Conservation (phyloP, 2,113 vertebrate species). For the Chroicocephalus ridibundus region DNA sequence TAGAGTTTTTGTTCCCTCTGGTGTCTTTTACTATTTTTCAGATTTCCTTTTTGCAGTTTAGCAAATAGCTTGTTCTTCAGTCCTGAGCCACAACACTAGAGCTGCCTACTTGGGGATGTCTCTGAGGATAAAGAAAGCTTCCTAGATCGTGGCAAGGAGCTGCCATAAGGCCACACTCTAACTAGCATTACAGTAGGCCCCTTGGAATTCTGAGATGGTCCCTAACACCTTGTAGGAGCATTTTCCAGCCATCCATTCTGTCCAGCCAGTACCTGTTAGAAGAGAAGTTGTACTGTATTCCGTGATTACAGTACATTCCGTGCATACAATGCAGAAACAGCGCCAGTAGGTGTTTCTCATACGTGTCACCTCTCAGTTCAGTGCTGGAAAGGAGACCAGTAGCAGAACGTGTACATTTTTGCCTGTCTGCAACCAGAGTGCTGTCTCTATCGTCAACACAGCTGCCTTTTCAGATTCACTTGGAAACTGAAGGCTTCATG, state of each 20-base stretch:
- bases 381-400: not conserved
- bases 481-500: not conserved
- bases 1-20: not conserved
- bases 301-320: accelerated
- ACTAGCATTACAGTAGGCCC: not conserved
- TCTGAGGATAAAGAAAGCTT: not conserved
- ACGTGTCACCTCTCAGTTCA: not conserved
- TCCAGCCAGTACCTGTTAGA: not conserved
- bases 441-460: not conserved
- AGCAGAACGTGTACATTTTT: not conserved
- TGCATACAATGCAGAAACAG: not conserved
- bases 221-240: not conserved
- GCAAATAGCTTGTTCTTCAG: not conserved
- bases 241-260: not conserved
- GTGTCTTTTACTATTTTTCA: not conserved
- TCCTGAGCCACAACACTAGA: not conserved
- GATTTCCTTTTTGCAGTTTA: not conserved
- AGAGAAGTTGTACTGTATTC: not conserved
- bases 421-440: not conserved
- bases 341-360: not conserved
- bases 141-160: not conserved
- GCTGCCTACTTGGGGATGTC: not conserved
- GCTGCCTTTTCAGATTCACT: not conserved
- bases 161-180: not conserved
- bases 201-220: not conserved